Evolutionary conservation across 1,140 invertebrate species (phyloP), one percentile per base, ranked within the genome.

Genomic region (Oryzaephilus surinamensis): DNA sequence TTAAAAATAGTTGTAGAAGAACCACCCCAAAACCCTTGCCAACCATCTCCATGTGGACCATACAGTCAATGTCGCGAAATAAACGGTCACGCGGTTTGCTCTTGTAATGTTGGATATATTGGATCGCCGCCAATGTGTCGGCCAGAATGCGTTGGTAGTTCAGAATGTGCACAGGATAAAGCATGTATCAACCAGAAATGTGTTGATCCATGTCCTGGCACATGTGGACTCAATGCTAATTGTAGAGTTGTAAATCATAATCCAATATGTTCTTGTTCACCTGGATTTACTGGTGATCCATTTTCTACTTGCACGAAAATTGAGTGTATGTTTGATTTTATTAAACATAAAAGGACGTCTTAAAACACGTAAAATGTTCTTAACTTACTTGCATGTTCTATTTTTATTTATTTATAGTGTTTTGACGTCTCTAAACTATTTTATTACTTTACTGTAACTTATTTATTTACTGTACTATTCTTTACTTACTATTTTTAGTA

Each of bases 231-330:
- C 10, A 81, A 86, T 50, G 85, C 87, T 1, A 72, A 81, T 36
- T 91, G 86, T 50, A 72, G 83, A 57, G 84, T 87, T 6, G 73
- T 88, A 8, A 87, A 84, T 44, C 86, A 90, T 52, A 84, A 84
- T 61, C 81, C 86, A 2, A 81, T 84, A 45, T 89, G 85, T 58
- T 81, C 73, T 48, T 84, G 81, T 52, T 67, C 75, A 21, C 63
- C 64, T 44, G 78, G 80, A 41, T 81, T 73, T 50, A 81, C 76
- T 13, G 86, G 86, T 44, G 81, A 90, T 76, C 81, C 84, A 16
- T 83, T 86, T 56, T 66, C 72, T 24, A 65, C 67, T 50, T 87
- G 84, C 57, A 57, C 55, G 28, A 73, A 64, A 46, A 65, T 73
- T 60, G 68, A 74, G 66, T 52, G 73, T 77, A 70, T 72, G 72